Evolutionary conservation across 2,888 invertebrate genomes (phyloP), one percentile per base, ranked within the genome.

Genomic region (Steinernema scapterisci): DNA sequence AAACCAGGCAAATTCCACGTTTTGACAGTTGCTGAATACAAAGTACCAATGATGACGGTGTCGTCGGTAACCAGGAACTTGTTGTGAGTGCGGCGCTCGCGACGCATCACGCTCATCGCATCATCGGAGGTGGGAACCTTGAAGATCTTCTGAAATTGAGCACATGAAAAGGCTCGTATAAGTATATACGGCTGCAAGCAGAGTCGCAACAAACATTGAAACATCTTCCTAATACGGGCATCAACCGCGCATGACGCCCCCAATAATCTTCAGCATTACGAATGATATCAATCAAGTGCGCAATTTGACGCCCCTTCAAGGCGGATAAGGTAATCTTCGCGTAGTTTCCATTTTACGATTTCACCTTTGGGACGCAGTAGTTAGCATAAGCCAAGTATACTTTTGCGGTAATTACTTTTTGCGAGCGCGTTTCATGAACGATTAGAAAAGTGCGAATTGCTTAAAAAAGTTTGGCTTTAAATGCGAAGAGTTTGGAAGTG

Each of bases 51-150:
- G 88, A 94, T 95, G 0, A 94, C 96, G 0, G 92, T 91, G 44
- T 92, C 91, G 85, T 97, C 97, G 0, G 97, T 97, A 43, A 99
- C 96, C 95, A 99, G 95, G 88, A 95, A 97, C 87, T 97, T 97
- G 89, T 95, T 96, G 89, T 97, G 97, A 89, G 96, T 97, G 0
- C 97, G 95, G 73, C 97, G 91, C 0, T 92, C 92, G 89, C 90
- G 94, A 0, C 96, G 95, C 79, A 97, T 95, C 88, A 92, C 92
- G 73, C 91, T 90, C 87, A 95, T 93, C 19, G 92, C 92, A 6
- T 77, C 75, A 38, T 89, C 88, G 73, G 92, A 92, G 0, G 92
- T 91, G 0, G 97, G 96, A 0, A 97, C 95, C 77, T 93, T 91
- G 89, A 97, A 97, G 77, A 95, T 91, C 90, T 92, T 93, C 95